These are phyloP conservation scores for Rhinoraja longicauda DNA, from an alignment of 2,797 vertebrate genomes.

Conservation along the genomic window DNA sequence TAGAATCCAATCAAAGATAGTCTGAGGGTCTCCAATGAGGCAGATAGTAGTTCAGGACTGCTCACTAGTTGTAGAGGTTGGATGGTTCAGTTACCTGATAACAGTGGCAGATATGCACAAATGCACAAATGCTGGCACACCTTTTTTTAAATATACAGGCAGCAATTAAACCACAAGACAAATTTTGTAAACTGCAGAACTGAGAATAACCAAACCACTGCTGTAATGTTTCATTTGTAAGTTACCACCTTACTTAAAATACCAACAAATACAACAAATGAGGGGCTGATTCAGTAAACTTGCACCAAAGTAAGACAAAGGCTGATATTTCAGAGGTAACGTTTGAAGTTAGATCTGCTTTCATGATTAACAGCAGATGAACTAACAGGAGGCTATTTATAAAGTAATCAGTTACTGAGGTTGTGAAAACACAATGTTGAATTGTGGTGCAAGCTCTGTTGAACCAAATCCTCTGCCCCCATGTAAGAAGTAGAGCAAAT, in stretches of 20 bases:
- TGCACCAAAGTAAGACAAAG: not conserved
- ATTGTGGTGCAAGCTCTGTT: not conserved
- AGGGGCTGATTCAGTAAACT: not conserved
- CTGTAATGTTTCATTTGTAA: not conserved
- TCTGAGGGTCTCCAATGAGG: too few species aligned
- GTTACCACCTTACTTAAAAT: not conserved
- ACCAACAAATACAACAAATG: not conserved
- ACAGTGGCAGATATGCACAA: not conserved
- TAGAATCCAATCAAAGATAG: too few species aligned
- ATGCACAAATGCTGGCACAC: not conserved
- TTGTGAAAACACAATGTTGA: constrained; percentile 9
- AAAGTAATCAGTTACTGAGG: constrained; percentile 22
- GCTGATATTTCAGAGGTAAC: not conserved
- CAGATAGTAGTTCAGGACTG: too few species aligned
- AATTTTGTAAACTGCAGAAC: not conserved
- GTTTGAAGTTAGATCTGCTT: constrained; percentile 22
- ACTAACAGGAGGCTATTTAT: constrained; percentile 7
- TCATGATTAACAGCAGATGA: constrained; percentile 34
- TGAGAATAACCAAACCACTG: not conserved
- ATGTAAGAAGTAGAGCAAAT: not conserved
- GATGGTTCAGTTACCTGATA: too few species aligned
- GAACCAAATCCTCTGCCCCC: not conserved
- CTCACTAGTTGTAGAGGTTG: too few species aligned
- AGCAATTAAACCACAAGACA: not conserved
- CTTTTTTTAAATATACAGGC: not conserved